Evolutionary conservation across 2,113 vertebrate genomes (phyloP).

Genomic region (Gasterosteus aculeatus): DNA sequence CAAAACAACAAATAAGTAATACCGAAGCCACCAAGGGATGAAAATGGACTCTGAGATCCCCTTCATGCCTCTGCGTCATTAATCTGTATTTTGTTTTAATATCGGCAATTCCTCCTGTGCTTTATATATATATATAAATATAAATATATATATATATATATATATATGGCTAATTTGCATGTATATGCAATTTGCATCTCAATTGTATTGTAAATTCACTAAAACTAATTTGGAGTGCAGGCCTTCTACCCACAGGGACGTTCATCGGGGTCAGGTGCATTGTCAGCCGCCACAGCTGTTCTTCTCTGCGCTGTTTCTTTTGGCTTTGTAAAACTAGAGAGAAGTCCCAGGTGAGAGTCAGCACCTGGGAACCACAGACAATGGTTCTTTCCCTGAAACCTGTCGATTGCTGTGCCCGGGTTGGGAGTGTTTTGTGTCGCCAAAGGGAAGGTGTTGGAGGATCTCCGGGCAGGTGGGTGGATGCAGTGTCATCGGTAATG

Average conservation of each 20-base stretch:
- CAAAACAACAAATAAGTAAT: neutral
- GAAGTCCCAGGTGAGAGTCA: neutral
- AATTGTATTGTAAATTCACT: conserved; percentile 26
- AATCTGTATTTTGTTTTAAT: no score
- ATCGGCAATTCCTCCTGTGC: no score
- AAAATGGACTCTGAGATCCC: neutral
- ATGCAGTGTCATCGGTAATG: neutral
- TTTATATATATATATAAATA: neutral
- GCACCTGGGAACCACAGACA: neutral
- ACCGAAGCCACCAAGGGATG: neutral
- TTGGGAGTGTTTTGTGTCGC: neutral
- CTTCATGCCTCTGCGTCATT: neutral
- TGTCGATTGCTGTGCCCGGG: neutral
- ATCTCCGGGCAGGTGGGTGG: neutral
- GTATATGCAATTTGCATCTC: conserved; percentile 34
- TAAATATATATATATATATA: conserved; percentile 1
- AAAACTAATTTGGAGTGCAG: conserved; percentile 14
- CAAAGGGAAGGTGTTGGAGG: neutral
- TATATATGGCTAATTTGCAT: conserved; percentile 2
- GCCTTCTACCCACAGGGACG: neutral
- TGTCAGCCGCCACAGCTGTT: neutral
- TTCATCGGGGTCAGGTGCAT: neutral
- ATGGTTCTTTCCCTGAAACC: neutral
- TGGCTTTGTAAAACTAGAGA: neutral
- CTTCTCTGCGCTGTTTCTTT: neutral